A percentile compares a stretch with the other conserved stretches of the same genome.
Conservation (phyloP, 37 sponge, comb jelly and placozoan species). For the Oopsacas minuta region DNA sequence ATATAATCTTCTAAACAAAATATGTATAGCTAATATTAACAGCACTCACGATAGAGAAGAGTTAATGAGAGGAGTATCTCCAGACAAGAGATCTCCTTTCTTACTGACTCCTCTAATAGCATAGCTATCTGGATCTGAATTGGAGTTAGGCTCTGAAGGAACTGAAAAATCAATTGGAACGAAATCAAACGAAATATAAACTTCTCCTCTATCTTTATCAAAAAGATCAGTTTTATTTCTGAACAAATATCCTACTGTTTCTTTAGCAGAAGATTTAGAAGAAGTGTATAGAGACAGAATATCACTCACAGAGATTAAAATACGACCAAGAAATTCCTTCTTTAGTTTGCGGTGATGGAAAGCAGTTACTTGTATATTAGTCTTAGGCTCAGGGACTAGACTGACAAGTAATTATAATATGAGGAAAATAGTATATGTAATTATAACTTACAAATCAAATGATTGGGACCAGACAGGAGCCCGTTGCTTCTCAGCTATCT, state of each 20-base stretch:
- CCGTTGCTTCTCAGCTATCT: not conserved
- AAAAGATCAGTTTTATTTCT: not conserved
- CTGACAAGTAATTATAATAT: not conserved
- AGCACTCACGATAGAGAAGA: not conserved
- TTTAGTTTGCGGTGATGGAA: not conserved
- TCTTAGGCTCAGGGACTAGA: not conserved
- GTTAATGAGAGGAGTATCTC: not conserved
- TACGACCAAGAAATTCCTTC: not conserved
- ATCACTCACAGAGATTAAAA: not conserved
- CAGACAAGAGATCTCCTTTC: not conserved
- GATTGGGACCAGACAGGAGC: constrained; percentile 9
- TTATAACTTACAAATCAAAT: not conserved
- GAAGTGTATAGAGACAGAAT: not conserved
- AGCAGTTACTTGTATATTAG: not conserved
- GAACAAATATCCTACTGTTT: not conserved
- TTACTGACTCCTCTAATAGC: not conserved
- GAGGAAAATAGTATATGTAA: not conserved
- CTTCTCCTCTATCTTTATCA: not conserved
- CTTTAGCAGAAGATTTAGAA: not conserved
- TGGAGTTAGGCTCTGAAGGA: not conserved
- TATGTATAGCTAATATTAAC: not conserved
- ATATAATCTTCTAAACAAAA: not conserved
- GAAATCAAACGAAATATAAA: not conserved
- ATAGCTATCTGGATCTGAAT: not conserved
- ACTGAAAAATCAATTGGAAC: not conserved